phyloP scores from a whole-genome alignment of 2,113 vertebrate genomes.

The Muntiacus reevesi region DNA sequence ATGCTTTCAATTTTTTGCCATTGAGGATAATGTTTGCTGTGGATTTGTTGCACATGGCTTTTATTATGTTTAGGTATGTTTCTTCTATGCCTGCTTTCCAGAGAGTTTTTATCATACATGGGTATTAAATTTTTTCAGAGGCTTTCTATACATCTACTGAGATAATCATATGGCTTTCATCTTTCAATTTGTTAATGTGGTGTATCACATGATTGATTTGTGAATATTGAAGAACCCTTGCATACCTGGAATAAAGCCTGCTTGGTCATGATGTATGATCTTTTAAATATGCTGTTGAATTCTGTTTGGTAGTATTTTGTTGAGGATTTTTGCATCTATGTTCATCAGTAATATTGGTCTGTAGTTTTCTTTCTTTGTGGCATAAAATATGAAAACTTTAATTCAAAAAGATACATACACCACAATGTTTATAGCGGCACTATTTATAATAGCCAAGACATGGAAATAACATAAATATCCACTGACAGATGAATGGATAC shows the following conservation, averaged over 20 bases:
- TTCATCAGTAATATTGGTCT: not conserved
- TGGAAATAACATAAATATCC: not conserved
- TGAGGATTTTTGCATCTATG: not conserved
- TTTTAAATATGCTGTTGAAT: not conserved
- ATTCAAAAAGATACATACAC: not conserved
- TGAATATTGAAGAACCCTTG: not conserved
- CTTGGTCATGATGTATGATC: not conserved
- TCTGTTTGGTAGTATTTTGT: not conserved
- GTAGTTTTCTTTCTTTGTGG: not conserved
- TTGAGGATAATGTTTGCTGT: not conserved
- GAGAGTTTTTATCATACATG: not conserved
- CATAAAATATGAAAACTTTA: not conserved
- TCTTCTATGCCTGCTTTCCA: not conserved
- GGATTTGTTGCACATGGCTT: not conserved
- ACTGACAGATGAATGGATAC: not conserved
- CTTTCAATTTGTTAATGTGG: not conserved
- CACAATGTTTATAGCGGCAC: fast-evolving
- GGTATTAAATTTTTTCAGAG: not conserved
- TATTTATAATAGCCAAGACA: not conserved
- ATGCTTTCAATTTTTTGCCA: not conserved
- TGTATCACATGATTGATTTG: not conserved
- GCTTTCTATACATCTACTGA: not conserved
- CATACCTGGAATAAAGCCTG: not conserved
- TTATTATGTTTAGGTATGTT: not conserved
- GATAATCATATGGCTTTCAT: not conserved